phyloP scores from a whole-genome alignment of 30 jellyfish, hydroid and myxozoan species.

The Hydractinia echinata region DNA sequence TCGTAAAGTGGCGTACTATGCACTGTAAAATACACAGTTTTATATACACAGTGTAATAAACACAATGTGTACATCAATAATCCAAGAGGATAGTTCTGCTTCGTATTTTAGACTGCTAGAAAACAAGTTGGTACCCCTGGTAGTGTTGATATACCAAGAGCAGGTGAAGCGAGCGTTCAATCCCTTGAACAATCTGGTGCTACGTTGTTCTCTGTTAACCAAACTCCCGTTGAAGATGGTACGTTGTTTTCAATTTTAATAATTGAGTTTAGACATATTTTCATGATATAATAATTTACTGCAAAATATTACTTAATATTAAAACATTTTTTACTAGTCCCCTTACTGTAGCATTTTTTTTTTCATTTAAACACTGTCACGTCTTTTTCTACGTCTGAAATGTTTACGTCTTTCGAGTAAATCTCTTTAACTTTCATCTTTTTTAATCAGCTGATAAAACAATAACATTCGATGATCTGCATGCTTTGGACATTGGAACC shows the following conservation, averaged over 20 bases:
- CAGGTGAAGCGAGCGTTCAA: constrained; percentile 19
- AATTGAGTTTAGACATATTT: background rate
- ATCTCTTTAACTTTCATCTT: too few species aligned
- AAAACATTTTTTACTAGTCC: background rate
- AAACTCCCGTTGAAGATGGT: constrained; percentile 32
- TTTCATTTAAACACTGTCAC: background rate
- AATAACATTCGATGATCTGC: too few species aligned
- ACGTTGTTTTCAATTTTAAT: background rate
- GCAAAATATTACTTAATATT: background rate
- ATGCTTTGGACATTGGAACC: too few species aligned
- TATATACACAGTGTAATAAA: too few species aligned
- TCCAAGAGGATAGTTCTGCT: background rate
- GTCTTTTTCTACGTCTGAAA: background rate
- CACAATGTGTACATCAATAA: too few species aligned
- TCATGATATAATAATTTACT: background rate
- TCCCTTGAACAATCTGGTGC: constrained; percentile 31
- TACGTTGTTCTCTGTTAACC: background rate
- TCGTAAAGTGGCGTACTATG: too few species aligned
- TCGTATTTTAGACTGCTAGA: background rate
- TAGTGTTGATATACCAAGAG: constrained; percentile 12
- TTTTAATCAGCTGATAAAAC: too few species aligned
- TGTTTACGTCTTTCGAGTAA: background rate
- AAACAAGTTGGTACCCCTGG: constrained; percentile 30
- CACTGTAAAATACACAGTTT: too few species aligned
- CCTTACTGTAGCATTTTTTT: background rate